phyloP scores from a whole-genome alignment of 1,140 invertebrate genomes.

The Araneus ventricosus region DNA sequence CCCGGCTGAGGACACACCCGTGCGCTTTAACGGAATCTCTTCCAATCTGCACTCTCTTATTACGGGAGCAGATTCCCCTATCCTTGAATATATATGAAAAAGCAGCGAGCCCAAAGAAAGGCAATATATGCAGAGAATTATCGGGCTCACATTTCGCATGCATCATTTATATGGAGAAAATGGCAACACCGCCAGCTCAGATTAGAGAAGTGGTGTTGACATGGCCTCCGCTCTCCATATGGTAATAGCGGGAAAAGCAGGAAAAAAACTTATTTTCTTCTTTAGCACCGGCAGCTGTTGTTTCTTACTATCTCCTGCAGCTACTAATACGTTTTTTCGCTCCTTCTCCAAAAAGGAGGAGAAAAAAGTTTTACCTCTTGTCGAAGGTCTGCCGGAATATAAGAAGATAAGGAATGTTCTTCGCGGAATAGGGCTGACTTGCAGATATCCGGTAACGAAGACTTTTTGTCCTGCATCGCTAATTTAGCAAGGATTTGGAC shows the following conservation, averaged over 20 bases:
- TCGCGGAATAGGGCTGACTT: conserved; percentile 37
- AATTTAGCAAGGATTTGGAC: conserved; percentile 29
- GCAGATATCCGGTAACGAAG: conserved; percentile 22
- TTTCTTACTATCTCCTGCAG: conserved; percentile 33
- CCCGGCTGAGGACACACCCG: neutral
- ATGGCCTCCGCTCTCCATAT: conserved; percentile 29
- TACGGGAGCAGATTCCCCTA: neutral
- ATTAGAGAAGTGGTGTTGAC: conserved; percentile 46
- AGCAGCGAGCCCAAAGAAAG: conserved; percentile 11
- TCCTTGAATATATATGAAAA: conserved; percentile 32
- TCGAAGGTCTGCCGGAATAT: neutral
- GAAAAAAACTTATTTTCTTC: conserved; percentile 41
- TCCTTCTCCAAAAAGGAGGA: neutral
- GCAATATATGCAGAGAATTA: conserved; percentile 56
- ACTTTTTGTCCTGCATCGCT: conserved; percentile 30
- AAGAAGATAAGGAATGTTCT: conserved; percentile 37
- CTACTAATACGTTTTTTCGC: conserved; percentile 53
- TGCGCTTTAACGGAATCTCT: neutral
- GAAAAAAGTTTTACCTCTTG: conserved; percentile 17
- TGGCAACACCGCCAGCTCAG: conserved; percentile 48
- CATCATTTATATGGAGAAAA: conserved; percentile 57
- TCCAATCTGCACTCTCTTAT: conserved; percentile 23
- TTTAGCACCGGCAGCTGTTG: conserved; percentile 28
- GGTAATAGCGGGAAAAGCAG: conserved; percentile 23
- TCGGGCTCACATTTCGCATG: conserved; percentile 51